phyloP scores from a whole-genome alignment of 2,888 invertebrate genomes.

The Lumbricus terrestris region DNA sequence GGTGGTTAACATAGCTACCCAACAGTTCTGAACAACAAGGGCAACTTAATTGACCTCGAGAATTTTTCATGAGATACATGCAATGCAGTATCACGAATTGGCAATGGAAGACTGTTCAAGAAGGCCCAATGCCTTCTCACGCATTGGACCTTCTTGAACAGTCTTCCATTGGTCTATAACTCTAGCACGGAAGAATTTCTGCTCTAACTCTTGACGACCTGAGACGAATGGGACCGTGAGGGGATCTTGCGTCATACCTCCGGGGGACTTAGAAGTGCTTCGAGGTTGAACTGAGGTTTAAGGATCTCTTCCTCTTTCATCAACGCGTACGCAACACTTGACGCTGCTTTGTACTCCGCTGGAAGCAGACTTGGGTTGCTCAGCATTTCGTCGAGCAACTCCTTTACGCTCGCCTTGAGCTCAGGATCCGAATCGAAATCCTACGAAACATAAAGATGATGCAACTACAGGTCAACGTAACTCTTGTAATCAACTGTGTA shows the following conservation, averaged over 20 bases:
- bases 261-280: slow-evolving; percentile 54
- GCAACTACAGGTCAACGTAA: background rate
- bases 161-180: no score
- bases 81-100: no score
- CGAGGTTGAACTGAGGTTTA: slow-evolving; percentile 68
- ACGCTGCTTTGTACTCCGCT: slow-evolving; percentile 84
- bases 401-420: slow-evolving; percentile 75
- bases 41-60: no score
- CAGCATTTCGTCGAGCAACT: slow-evolving; percentile 83
- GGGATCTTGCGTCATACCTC: slow-evolving; percentile 15
- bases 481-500: background rate
- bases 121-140: no score
- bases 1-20: no score
- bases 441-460: slow-evolving; percentile 44
- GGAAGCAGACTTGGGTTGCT: slow-evolving; percentile 76
- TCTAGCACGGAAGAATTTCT: no score
- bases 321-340: slow-evolving; percentile 73
- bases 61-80: no score
- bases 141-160: no score
- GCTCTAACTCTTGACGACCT: no score
- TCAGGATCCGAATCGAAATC: slow-evolving; percentile 76
- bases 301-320: slow-evolving; percentile 73
- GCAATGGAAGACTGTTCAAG: no score
- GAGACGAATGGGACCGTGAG: background rate
- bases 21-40: no score